phyloP scores from a whole-genome alignment of 2,113 vertebrate genomes.

The Sceloporus undulatus region DNA sequence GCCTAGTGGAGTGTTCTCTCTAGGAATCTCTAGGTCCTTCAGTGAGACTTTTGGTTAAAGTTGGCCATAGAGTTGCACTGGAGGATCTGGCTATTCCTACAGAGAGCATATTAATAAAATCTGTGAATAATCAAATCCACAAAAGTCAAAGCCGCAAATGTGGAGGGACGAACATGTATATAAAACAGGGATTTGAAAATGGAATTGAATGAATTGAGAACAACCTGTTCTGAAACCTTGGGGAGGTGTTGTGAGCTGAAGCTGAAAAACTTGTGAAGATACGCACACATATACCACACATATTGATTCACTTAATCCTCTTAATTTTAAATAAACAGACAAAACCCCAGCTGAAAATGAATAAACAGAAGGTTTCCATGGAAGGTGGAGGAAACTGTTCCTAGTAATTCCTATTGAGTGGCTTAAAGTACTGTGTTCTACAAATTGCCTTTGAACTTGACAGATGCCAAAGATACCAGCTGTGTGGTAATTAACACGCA shows the following conservation, averaged over 20 bases:
- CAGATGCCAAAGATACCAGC: conserved; percentile 18
- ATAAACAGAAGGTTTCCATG: conserved; percentile 15
- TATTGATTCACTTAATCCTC: background rate
- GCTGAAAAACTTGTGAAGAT: background rate
- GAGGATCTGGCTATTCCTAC: too few species aligned
- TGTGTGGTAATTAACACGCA: conserved; percentile 53
- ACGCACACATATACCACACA: background rate
- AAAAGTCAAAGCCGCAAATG: too few species aligned
- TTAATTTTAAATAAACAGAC: background rate
- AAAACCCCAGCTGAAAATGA: background rate
- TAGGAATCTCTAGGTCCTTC: too few species aligned
- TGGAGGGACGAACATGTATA: background rate
- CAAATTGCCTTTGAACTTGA: background rate
- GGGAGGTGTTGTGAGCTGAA: background rate
- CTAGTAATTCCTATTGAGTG: accelerated
- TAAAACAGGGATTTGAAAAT: background rate
- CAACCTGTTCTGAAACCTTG: background rate
- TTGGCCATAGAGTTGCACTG: too few species aligned
- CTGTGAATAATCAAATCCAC: too few species aligned
- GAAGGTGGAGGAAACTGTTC: conserved; percentile 21
- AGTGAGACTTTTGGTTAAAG: too few species aligned
- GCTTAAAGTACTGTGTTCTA: background rate
- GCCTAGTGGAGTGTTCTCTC: too few species aligned
- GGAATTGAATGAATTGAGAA: background rate
- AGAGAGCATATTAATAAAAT: too few species aligned